A percentile compares a stretch with the other conserved stretches of the same genome.
Evolutionary conservation across 2,797 vertebrate species (phyloP).

Genomic region (Potorous gilbertii): DNA sequence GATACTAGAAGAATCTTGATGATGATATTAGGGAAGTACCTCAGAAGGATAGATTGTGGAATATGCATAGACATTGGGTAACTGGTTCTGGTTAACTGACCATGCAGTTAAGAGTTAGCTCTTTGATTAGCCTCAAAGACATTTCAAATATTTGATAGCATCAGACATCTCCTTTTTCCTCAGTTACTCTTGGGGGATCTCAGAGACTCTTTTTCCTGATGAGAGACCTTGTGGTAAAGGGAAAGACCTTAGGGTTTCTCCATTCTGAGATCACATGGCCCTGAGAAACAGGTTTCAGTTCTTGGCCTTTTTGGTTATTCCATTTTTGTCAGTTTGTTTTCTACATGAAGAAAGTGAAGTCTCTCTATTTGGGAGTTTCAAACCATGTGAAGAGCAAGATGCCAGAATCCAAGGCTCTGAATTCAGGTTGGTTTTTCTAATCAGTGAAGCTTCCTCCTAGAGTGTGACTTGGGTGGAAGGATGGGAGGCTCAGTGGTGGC

Average conservation of each 20-base stretch:
- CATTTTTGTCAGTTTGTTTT: background rate
- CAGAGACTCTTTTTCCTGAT: background rate
- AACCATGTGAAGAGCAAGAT: background rate
- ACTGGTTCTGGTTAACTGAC: background rate
- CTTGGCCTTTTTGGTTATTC: background rate
- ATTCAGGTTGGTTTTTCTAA: background rate
- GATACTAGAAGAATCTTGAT: background rate
- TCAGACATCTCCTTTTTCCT: background rate
- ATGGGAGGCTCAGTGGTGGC: background rate
- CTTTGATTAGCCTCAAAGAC: background rate
- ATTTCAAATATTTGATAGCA: background rate
- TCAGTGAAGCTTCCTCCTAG: background rate
- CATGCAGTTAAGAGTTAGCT: background rate
- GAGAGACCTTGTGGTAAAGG: background rate
- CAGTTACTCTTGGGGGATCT: background rate
- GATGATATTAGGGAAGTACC: background rate
- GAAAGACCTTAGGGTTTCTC: background rate
- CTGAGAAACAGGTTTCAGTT: background rate
- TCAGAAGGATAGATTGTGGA: background rate
- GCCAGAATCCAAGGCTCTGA: background rate
- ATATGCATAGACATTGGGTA: background rate
- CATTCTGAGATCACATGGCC: background rate
- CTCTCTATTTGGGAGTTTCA: background rate
- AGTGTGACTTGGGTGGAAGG: background rate
- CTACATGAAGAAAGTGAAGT: background rate